Percentiles rank a stretch among this genome's conserved stretches.
Evolutionary conservation across 2,888 invertebrate species (phyloP).

Genomic region (Esperia sulphurella): DNA sequence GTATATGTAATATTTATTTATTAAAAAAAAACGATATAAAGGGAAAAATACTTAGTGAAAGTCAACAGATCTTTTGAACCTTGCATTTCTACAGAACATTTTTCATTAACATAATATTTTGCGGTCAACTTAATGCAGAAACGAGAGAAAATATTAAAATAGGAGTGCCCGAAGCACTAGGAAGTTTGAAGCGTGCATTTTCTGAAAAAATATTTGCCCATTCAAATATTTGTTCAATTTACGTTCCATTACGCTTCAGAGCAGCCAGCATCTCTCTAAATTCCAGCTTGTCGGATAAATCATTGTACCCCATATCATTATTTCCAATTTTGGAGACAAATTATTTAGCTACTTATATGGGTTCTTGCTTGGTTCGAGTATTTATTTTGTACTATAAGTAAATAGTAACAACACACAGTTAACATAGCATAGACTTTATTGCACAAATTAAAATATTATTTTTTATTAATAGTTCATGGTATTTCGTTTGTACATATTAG

Average conservation of each 20-base stretch:
- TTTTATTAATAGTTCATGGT: too few species aligned
- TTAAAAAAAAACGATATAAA: too few species aligned
- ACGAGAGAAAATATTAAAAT: background rate
- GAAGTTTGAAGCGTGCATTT: background rate
- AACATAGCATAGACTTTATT: too few species aligned
- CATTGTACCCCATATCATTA: too few species aligned
- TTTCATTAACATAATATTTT: background rate
- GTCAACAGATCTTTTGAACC: background rate
- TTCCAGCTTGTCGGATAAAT: background rate
- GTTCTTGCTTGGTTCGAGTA: too few species aligned
- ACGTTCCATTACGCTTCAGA: background rate
- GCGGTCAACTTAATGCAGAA: background rate
- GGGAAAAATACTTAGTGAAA: background rate
- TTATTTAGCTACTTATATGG: too few species aligned
- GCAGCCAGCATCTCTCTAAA: background rate
- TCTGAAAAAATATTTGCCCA: background rate
- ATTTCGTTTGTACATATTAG: too few species aligned
- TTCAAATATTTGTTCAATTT: background rate
- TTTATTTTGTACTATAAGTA: too few species aligned
- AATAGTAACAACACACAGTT: too few species aligned
- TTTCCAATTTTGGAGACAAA: too few species aligned
- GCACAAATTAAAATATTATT: too few species aligned
- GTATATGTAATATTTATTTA: too few species aligned
- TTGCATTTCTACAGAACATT: background rate
- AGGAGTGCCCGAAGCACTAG: background rate